phyloP scores from a whole-genome alignment of 2,113 vertebrate species.

The Scytalopus superciliaris region DNA sequence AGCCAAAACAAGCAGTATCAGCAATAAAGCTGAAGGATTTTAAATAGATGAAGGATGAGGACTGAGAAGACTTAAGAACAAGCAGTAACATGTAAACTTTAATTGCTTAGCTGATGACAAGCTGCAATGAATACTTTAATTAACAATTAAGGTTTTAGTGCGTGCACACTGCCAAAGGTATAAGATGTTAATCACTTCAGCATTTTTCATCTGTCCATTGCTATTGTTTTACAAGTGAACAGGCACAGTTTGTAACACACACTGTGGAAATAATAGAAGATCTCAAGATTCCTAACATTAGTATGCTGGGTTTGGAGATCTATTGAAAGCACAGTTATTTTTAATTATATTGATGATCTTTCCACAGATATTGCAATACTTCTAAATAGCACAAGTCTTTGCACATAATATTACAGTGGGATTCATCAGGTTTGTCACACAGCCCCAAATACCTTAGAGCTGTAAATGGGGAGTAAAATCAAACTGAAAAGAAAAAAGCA shows the following conservation, averaged over 20 bases:
- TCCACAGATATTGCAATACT: neutral
- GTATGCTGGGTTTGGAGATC: neutral
- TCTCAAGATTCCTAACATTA: neutral
- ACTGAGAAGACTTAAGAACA: neutral
- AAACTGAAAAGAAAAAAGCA: neutral
- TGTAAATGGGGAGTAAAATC: neutral
- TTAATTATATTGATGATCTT: neutral
- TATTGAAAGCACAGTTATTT: neutral
- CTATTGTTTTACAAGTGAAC: neutral
- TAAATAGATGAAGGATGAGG: neutral
- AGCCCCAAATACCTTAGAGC: neutral
- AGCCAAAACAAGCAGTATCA: neutral
- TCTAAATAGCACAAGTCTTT: neutral
- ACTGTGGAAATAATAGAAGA: neutral
- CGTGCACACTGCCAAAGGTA: neutral
- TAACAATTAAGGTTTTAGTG: conserved; percentile 14
- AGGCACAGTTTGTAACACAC: neutral
- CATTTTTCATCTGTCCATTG: neutral
- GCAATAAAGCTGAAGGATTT: neutral
- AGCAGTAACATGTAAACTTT: conserved; percentile 25
- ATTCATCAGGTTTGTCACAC: neutral
- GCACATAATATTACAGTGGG: neutral
- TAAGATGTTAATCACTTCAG: neutral
- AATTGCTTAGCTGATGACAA: conserved; percentile 31
- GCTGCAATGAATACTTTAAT: conserved; percentile 21